Conservation (phyloP, 2,113 vertebrate species). For the Psittacula cyanocephala region DNA sequence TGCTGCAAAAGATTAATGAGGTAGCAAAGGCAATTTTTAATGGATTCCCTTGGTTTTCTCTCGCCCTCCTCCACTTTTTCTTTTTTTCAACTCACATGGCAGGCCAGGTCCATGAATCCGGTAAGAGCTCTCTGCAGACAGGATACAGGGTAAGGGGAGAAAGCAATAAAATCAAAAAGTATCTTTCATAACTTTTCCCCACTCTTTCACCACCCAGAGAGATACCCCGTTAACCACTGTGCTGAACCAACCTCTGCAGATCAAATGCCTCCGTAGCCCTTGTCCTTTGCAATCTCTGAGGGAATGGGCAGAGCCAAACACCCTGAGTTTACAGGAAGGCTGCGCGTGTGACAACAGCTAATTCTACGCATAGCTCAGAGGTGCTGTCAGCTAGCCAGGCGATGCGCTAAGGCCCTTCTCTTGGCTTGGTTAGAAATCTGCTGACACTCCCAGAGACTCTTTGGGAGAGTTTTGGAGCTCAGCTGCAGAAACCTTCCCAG, state of each 20-base stretch:
- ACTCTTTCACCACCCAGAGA: background rate
- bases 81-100: background rate
- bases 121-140: slow-evolving; percentile 26
- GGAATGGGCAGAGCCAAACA: accelerated
- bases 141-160: background rate
- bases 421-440: background rate
- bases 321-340: background rate
- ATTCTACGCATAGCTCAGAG: background rate
- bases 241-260: background rate
- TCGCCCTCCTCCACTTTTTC: background rate
- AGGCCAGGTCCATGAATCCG: slow-evolving; percentile 21
- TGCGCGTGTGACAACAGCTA: background rate
- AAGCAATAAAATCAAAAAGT: background rate
- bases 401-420: background rate
- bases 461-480: background rate
- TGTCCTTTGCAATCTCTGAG: background rate
- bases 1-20: slow-evolving; percentile 75
- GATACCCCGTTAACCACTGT: accelerated
- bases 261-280: background rate
- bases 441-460: slow-evolving; percentile 27
- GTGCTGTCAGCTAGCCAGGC: slow-evolving; percentile 1
- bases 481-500: background rate
- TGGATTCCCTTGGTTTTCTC: slow-evolving; percentile 67
- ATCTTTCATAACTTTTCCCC: background rate
- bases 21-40: slow-evolving; percentile 71